A percentile compares a stretch with the other conserved stretches of the same genome.
These are phyloP conservation scores for Drosophila rufa DNA, from an alignment of 1,140 invertebrate genomes.

Conservation along the genomic window DNA sequence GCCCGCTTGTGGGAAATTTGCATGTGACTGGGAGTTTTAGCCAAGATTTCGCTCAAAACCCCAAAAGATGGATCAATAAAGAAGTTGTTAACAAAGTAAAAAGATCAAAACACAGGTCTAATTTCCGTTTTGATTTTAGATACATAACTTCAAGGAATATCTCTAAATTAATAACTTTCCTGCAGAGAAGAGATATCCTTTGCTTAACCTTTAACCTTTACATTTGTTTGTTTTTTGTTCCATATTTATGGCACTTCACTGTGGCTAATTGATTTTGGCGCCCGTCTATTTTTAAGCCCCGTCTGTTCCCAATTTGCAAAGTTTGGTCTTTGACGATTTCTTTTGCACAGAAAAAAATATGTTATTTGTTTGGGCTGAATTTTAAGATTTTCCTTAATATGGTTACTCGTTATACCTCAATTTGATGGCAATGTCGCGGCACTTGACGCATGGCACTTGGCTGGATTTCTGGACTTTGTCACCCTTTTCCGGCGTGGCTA, in stretches of 20 bases:
- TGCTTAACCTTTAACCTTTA: neutral
- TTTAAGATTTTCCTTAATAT: neutral
- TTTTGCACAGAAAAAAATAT: slow-evolving; percentile 9
- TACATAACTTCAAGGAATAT: neutral
- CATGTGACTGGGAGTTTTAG: neutral
- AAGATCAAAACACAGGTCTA: too few relatives aligned
- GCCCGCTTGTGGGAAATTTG: slow-evolving; percentile 11
- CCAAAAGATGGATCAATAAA: neutral
- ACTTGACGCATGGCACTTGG: slow-evolving; percentile 80
- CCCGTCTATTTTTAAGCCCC: slow-evolving; percentile 15
- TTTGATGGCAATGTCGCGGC: slow-evolving; percentile 78
- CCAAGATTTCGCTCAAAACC: slow-evolving; percentile 7
- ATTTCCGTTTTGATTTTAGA: neutral
- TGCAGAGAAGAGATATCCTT: neutral
- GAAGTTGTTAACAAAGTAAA: neutral
- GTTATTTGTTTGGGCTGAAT: neutral
- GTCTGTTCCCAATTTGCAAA: slow-evolving; percentile 21
- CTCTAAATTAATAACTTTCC: neutral
- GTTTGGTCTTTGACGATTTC: neutral
- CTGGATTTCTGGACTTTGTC: neutral
- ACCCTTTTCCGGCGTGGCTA: slow-evolving; percentile 26
- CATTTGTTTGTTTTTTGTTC: too few relatives aligned
- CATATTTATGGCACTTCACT: slow-evolving; percentile 8
- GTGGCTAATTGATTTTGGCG: slow-evolving; percentile 23
- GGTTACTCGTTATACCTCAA: slow-evolving; percentile 61